Conservation (phyloP, 2,113 vertebrate genomes). For the Sceloporus tristichus region DNA sequence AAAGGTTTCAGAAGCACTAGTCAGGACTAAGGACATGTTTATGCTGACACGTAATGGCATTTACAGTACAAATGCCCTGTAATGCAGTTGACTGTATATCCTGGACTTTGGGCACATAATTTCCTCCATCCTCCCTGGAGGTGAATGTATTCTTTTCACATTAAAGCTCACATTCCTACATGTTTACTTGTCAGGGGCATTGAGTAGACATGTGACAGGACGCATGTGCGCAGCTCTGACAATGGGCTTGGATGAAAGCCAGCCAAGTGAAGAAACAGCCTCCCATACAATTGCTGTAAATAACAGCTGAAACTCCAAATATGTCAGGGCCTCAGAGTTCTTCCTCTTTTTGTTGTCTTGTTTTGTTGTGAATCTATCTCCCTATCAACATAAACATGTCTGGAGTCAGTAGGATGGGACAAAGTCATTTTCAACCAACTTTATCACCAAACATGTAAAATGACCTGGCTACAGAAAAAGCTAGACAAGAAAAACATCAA, state of each 20-base stretch:
- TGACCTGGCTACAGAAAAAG: slow-evolving; percentile 67
- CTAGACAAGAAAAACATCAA: slow-evolving; percentile 73
- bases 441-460: slow-evolving; percentile 61
- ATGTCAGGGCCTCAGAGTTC: slow-evolving; percentile 73
- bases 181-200: slow-evolving; percentile 79
- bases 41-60: slow-evolving; percentile 62
- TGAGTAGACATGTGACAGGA: slow-evolving; percentile 83
- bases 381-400: slow-evolving; percentile 73
- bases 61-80: slow-evolving; percentile 58
- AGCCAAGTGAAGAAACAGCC: slow-evolving; percentile 78
- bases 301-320: slow-evolving; percentile 83
- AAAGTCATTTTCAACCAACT: slow-evolving; percentile 72
- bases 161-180: slow-evolving; percentile 74
- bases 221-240: slow-evolving; percentile 80
- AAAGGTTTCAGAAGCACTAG: slow-evolving; percentile 44
- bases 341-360: slow-evolving; percentile 79
- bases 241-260: slow-evolving; percentile 82
- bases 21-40: slow-evolving; percentile 57
- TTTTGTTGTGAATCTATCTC: slow-evolving; percentile 71
- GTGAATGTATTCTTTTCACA: slow-evolving; percentile 68
- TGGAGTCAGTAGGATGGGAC: slow-evolving; percentile 64
- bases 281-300: slow-evolving; percentile 82
- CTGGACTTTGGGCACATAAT: slow-evolving; percentile 71
- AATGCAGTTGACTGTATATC: slow-evolving; percentile 64
- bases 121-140: slow-evolving; percentile 73